Conservation (phyloP, 2,888 invertebrate genomes). For the Adelphocoris suturalis region DNA sequence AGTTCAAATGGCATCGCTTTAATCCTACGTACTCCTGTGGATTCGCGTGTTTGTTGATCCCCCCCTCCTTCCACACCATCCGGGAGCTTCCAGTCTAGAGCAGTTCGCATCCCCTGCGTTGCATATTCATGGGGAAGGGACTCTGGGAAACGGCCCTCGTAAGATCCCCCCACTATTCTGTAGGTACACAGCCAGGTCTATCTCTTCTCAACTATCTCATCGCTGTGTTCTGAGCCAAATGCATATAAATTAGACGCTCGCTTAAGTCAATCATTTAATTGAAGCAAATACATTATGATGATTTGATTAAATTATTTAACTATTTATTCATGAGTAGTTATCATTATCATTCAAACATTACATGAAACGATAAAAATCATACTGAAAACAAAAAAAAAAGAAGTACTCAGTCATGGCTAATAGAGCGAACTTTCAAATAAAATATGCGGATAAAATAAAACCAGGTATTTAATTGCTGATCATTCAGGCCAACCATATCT, state of each 20-base stretch:
- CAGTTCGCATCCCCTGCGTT: background rate
- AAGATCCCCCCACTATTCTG: background rate
- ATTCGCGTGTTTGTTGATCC: constrained; percentile 27
- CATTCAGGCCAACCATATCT: too few species aligned
- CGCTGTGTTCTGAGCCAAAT: background rate
- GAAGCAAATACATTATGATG: too few species aligned
- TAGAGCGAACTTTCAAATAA: too few species aligned
- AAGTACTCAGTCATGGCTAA: too few species aligned
- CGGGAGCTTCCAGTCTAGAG: background rate
- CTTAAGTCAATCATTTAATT: background rate
- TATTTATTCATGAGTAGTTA: too few species aligned
- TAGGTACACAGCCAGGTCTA: background rate
- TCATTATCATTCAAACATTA: too few species aligned
- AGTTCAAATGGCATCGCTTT: constrained; percentile 39
- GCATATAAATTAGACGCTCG: background rate
- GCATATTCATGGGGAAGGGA: constrained; percentile 35
- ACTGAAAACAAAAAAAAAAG: too few species aligned
- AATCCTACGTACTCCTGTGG: background rate
- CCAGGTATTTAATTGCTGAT: too few species aligned
- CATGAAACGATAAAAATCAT: too few species aligned
- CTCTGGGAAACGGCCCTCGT: constrained; percentile 14
- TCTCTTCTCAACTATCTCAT: background rate
- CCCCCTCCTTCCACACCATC: background rate
- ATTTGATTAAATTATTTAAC: too few species aligned
- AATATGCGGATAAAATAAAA: too few species aligned